phyloP scores from a whole-genome alignment of 1,140 invertebrate genomes.

The Cyrtorhinus lividipennis region DNA sequence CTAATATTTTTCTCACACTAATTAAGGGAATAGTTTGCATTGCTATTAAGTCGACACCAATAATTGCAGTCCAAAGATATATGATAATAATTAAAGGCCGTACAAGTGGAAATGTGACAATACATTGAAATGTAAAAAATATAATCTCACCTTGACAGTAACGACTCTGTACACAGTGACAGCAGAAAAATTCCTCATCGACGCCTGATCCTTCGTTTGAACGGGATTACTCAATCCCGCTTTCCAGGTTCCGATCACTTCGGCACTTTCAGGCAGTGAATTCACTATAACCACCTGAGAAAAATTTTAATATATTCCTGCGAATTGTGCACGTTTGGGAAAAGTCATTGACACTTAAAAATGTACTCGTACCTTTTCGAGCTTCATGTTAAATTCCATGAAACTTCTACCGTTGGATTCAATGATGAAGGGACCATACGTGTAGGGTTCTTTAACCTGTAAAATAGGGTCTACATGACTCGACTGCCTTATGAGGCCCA shows the following conservation, averaged over 20 bases:
- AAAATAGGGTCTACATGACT: too few relatives aligned
- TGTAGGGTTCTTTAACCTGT: conserved; percentile 43
- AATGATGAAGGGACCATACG: conserved; percentile 45
- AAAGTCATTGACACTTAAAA: too few relatives aligned
- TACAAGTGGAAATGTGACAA: too few relatives aligned
- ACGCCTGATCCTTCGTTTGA: conserved; percentile 41
- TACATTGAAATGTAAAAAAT: too few relatives aligned
- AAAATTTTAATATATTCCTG: too few relatives aligned
- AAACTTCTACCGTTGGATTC: conserved; percentile 50
- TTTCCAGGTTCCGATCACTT: conserved; percentile 47
- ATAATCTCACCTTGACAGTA: conserved; percentile 57
- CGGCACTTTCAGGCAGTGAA: conserved; percentile 41
- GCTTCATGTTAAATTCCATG: conserved; percentile 53
- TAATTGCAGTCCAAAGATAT: too few relatives aligned
- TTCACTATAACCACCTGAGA: conserved; percentile 26
- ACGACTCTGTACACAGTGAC: conserved; percentile 66
- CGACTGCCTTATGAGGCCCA: too few relatives aligned
- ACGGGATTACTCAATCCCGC: conserved; percentile 47
- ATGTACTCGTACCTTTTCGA: conserved; percentile 38
- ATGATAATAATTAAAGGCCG: too few relatives aligned
- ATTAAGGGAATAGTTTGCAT: too few relatives aligned
- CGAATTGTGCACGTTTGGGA: too few relatives aligned
- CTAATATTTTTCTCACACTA: too few relatives aligned
- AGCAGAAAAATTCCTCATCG: conserved; percentile 58
- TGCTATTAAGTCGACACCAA: too few relatives aligned